Evolutionary conservation across 1,140 invertebrate genomes (phyloP), one percentile per base, ranked within the genome.

Genomic region (Lethocerus indicus): DNA sequence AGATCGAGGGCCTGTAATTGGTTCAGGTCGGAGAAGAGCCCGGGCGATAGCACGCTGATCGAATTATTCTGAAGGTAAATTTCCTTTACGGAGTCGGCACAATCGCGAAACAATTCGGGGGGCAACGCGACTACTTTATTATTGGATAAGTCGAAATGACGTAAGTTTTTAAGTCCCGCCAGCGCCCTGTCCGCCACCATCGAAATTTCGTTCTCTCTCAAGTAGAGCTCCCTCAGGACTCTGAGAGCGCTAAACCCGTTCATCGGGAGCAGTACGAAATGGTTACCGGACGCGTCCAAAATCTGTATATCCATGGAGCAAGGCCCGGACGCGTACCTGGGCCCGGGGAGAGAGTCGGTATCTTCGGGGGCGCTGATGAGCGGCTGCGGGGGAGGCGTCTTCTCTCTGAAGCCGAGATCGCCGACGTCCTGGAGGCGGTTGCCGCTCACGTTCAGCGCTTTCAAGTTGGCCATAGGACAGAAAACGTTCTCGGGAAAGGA

Each of bases 21-120:
- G 57, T 85, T 79, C 58, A 95, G 72, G 59, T 86, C 84, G 6
- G 79, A 73, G 59, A 92, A 85, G 12, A 89, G 68, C 50, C 81
- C 80, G 0, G 83, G 81, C 46, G 83, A 79, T 35, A 90, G 66
- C 7, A 81, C 78, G 59, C 77, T 78, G 41, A 89, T 86, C 40
- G 80, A 87, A 70, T 91, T 92, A 64, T 90, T 90, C 62, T 86
- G 81, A 57, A 91, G 64, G 61, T 86, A 80, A 54, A 92, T 76
- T 68, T 89, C 84, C 66, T 83, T 84, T 48, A 93, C 76, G 16
- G 79, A 76, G 48, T 78, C 75, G 12, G 74, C 70, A 52, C 77
- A 75, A 61, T 89, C 85, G 58, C 75, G 73, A 54, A 92, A 89
- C 48, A 91, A 66, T 56, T 81, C 79, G 25, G 80, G 75, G n/a